Percentiles rank a stretch among this genome's conserved stretches.
These are phyloP conservation scores for Syngnathus floridae DNA, from an alignment of 2,113 vertebrate genomes.

Conservation along the genomic window DNA sequence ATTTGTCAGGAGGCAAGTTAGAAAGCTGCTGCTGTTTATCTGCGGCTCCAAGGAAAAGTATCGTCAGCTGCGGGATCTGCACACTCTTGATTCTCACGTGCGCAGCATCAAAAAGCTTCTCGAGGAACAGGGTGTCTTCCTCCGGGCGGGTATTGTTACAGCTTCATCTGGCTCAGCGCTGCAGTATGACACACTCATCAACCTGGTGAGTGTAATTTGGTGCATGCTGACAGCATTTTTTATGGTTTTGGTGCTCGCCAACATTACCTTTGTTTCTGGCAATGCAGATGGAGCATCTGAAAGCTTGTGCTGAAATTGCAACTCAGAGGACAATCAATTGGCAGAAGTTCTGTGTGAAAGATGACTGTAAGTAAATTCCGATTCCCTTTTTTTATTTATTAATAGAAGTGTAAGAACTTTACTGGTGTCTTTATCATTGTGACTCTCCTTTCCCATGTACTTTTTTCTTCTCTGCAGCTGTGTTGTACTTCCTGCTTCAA, in stretches of 20 bases:
- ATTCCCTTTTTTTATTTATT: background rate
- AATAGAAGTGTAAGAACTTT: background rate
- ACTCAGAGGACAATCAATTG: conserved; percentile 94
- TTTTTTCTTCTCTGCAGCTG: conserved; percentile 66
- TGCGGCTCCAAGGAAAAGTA: conserved; percentile 98
- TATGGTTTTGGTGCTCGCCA: background rate
- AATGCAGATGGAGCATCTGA: conserved; percentile 93
- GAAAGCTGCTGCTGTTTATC: conserved; percentile 95
- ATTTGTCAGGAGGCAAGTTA: conserved; percentile 92
- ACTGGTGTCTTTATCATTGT: background rate
- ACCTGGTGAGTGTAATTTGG: conserved; percentile 75
- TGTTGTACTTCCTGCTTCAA: conserved; percentile 96
- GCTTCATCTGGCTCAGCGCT: conserved; percentile 92
- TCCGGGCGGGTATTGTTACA: conserved; percentile 86
- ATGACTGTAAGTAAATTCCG: conserved; percentile 83
- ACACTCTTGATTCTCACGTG: conserved; percentile 92
- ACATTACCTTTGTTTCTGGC: conserved; percentile 4
- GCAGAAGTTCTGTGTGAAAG: conserved; percentile 99
- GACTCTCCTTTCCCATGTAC: background rate
- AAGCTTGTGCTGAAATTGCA: conserved; percentile 96
- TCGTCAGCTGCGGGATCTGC: conserved; percentile 90
- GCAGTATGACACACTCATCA: conserved; percentile 95
- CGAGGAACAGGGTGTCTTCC: conserved; percentile 95
- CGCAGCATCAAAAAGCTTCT: conserved; percentile 92
- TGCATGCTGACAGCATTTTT: background rate